Base-by-base conservation (phyloP, 2,888 invertebrate species). In the Orthosia incerta region DNA sequence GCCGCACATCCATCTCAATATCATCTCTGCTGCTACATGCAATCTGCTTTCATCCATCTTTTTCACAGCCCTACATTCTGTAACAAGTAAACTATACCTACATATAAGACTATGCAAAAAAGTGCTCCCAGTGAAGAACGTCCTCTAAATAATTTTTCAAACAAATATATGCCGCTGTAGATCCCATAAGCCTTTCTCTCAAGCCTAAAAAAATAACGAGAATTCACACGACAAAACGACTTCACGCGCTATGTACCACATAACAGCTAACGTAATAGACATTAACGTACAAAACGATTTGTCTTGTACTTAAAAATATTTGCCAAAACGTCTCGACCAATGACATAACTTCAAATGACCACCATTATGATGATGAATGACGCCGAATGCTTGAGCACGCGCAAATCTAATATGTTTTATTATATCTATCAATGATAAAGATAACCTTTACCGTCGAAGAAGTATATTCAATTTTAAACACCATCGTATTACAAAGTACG, bases 321-420 rank as follows among this genome's bases (percentile, higher is more conserved):
- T 82, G 77, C 79, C 79, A 79, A 82, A 87, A 82, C 83, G 74
- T 76, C 85, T 83, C 62, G 46, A 26, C 79, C 84, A 86, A 82
- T 86, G 86, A 86, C 81, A 84, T 87, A 87, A 86, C 78, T 16
- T 74, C 74, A 83, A 85, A 87, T 86, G 82, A 72, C 79, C 67
- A 68, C 46, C 78, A 83, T 87, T 83, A 85, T 4, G 73, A 80
- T 86, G 87, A 87, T 87, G 61, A 76, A 87, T 87, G 86, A 86
- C 68, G 45, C 67, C 62, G 65, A 80, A 81, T 80, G 73, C 65
- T 67, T 55, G 74, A 62, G 79, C 87, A 86, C 87, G 86, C 84
- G 80, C 84, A 79, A 74, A 70, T 45, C 73, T 83, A 80, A 84
- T 83, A 83, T 71, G 66, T 80, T 82, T 76, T 82, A 83, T 83